These are phyloP conservation scores for Cydia amplana DNA, from an alignment of 1,140 invertebrate species.

Conservation along the genomic window DNA sequence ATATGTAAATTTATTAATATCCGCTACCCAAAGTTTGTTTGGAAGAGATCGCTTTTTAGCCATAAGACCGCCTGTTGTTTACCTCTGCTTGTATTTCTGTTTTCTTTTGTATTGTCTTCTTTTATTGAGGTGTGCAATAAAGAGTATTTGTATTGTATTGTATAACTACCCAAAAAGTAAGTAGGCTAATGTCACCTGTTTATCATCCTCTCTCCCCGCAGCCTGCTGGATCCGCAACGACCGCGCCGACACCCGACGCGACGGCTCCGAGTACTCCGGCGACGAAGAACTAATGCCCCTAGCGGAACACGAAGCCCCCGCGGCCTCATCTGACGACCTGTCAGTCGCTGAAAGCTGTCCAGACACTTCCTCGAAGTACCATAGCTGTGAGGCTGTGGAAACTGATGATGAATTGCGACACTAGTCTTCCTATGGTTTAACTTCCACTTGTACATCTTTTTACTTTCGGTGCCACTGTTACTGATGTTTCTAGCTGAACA, in stretches of 20 bases:
- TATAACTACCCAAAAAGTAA: no score
- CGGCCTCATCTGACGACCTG: constrained; percentile 83
- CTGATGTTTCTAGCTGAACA: constrained; percentile 63
- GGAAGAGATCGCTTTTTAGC: no score
- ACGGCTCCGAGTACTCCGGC: constrained; percentile 52
- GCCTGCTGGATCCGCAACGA: constrained; percentile 59
- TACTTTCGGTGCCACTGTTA: no score
- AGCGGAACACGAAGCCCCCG: constrained; percentile 68
- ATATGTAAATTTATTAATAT: no score
- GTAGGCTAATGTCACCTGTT: background rate
- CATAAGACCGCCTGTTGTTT: no score
- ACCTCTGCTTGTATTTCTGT: no score
- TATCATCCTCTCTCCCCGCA: constrained; percentile 34
- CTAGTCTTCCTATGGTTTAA: constrained; percentile 40
- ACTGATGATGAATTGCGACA: constrained; percentile 79
- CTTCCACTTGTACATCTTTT: no score
- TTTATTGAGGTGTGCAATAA: no score
- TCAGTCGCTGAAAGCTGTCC: constrained; percentile 85
- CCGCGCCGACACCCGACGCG: constrained; percentile 53
- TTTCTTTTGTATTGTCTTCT: no score
- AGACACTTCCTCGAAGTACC: constrained; percentile 87
- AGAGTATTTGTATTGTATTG: no score
- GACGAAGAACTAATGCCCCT: constrained; percentile 69
- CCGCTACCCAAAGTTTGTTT: no score
- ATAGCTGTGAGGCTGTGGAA: constrained; percentile 85